Evolutionary conservation across 1,140 invertebrate genomes (phyloP).

Genomic region (Xylocopa sonorina): DNA sequence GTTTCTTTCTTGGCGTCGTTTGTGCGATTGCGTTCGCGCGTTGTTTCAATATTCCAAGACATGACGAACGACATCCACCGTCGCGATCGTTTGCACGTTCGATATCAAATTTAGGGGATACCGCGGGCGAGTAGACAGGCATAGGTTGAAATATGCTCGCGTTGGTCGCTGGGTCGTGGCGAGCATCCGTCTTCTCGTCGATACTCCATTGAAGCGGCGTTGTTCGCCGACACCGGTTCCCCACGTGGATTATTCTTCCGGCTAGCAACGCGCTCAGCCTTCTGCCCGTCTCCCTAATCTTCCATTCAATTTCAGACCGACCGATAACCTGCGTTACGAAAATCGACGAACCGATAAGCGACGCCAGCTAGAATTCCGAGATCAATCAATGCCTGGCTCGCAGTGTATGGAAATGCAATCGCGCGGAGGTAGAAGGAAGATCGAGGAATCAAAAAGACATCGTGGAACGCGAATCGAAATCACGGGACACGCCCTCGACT

Average conservation of each 20-base stretch:
- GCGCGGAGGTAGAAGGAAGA: no score
- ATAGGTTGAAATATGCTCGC: conserved; percentile 36
- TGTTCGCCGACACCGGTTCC: conserved; percentile 1
- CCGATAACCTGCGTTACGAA: conserved; percentile 19
- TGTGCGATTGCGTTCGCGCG: not conserved
- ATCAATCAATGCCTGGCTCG: not conserved
- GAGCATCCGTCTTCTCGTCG: conserved; percentile 34
- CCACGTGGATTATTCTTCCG: conserved; percentile 8
- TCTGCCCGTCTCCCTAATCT: conserved; percentile 51
- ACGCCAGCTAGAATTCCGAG: not conserved
- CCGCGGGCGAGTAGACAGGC: conserved; percentile 24
- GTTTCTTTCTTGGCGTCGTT: not conserved
- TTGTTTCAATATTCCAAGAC: conserved; percentile 3
- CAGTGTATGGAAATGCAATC: not conserved
- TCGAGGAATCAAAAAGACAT: conserved; percentile 6
- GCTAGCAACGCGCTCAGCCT: conserved; percentile 40
- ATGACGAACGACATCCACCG: not conserved
- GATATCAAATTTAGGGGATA: conserved; percentile 42
- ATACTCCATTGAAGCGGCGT: conserved; percentile 22
- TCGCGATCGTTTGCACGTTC: conserved; percentile 20
- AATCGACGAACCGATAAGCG: conserved; percentile 17
- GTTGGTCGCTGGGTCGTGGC: conserved; percentile 31
- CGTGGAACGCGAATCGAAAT: conserved; percentile 32
- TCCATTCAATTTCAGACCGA: conserved; percentile 59
- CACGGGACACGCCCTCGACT: conserved; percentile 51